These are phyloP conservation scores for Neocrepidodera transversa DNA, from an alignment of 2,888 invertebrate species.

Conservation along the genomic window DNA sequence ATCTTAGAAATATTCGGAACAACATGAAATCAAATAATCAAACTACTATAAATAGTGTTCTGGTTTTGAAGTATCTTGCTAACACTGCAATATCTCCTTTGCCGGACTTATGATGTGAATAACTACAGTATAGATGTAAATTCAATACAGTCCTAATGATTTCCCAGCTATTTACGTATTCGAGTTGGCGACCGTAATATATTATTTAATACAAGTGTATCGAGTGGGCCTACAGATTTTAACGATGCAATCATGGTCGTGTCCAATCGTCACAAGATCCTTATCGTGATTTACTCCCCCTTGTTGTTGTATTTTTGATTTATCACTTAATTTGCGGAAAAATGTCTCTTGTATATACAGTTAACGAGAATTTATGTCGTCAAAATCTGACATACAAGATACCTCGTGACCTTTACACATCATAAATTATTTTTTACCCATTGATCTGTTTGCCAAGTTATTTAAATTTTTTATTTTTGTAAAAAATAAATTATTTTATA, in stretches of 20 bases:
- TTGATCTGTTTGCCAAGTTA: no score
- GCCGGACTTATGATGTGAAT: no score
- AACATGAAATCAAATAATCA: no score
- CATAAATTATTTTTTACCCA: neutral
- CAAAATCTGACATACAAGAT: neutral
- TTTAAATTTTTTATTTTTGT: no score
- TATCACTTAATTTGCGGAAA: conserved; percentile 42
- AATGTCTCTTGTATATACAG: conserved; percentile 36
- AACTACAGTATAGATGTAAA: no score
- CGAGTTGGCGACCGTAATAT: neutral
- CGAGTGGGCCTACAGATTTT: conserved; percentile 18
- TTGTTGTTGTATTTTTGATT: conserved; percentile 41
- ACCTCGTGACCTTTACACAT: neutral
- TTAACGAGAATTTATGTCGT: conserved; percentile 41
- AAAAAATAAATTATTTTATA: no score
- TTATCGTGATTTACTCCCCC: conserved; percentile 43
- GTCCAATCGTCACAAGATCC: conserved; percentile 16
- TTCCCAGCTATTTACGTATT: neutral
- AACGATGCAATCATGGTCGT: conserved; percentile 17
- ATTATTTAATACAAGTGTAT: conserved; percentile 8
- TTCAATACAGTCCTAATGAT: neutral
- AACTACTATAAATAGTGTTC: no score
- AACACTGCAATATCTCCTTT: no score
- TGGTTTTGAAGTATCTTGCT: no score
- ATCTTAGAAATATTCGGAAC: no score